Conservation (phyloP, 2,797 vertebrate genomes). For the Sebastes elongatus region DNA sequence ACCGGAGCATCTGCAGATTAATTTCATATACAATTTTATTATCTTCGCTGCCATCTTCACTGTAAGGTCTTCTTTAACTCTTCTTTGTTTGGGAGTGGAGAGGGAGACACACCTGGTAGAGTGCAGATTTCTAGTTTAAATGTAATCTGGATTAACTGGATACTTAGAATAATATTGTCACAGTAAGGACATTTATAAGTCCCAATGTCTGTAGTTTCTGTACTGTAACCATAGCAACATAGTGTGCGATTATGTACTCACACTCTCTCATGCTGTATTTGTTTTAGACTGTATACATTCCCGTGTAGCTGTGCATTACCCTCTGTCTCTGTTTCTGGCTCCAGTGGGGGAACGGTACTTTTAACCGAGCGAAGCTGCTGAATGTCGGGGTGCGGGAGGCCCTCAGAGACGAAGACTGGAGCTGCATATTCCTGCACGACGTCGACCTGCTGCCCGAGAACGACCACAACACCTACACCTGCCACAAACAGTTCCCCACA, state of each 20-base stretch:
- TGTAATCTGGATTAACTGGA: neutral
- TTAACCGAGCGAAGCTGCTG: slow-evolving; percentile 95
- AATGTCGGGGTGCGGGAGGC: slow-evolving; percentile 96
- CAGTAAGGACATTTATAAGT: neutral
- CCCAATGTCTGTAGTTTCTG: neutral
- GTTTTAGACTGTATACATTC: neutral
- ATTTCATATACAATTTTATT: neutral
- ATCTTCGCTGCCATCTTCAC: no score
- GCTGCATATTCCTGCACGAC: slow-evolving; percentile 94
- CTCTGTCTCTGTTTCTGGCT: neutral
- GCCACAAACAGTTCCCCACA: slow-evolving; percentile 91
- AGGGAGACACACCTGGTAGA: neutral
- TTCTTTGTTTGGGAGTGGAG: no score
- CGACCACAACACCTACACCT: slow-evolving; percentile 96
- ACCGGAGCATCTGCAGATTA: no score
- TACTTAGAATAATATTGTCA: neutral
- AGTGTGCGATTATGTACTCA: neutral
- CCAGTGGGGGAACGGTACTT: slow-evolving; percentile 93
- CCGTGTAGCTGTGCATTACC: neutral
- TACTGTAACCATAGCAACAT: neutral
- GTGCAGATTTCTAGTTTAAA: neutral
- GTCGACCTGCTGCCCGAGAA: slow-evolving; percentile 96
- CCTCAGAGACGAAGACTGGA: slow-evolving; percentile 93
- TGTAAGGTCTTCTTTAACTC: no score
- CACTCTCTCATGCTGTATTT: neutral